Evolutionary conservation across 2,888 invertebrate species (phyloP), one percentile per base, ranked within the genome.

Genomic region (Meghimatium bilineatum): DNA sequence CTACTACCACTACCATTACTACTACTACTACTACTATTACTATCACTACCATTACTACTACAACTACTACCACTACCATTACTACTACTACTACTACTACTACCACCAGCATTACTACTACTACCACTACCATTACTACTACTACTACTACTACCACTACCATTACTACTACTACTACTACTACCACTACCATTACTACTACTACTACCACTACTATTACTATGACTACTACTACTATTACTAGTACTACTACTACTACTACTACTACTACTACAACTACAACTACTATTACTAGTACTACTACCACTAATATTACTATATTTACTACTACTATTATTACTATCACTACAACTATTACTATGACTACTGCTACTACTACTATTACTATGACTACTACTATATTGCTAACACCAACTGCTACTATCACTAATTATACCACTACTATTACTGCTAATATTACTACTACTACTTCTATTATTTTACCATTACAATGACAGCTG

Each of bases 141-240:
- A 74, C 44, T 29, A 71, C 71, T 71, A 71, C 71, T 71, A 32
- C 71, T 71, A 49, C 49, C 49, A 49, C 49, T 49, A 49, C 49
- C 49, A 49, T 17, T 49, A 49, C 49, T 49, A 12, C 49, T 49
- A 49, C 49, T 14, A 49, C 49, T 49, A 12, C 49, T 49, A 49
- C 49, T 49, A 49, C 49, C 14, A 49, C 49, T 49, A 49, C 49
- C 49, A 71, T 34, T 71, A 71, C 71, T 71, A 71, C 34, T 38
- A 74, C 74, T 44, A 74, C 74, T 74, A 74, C 44, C 17, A 74
- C 74, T 44, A 74, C 74, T 44, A 74, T 44, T 44, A 32, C n/a
- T n/a, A n/a, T n/a, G n/a, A n/a, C n/a, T n/a, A n/a, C n/a, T n/a
- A n/a, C n/a, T n/a, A n/a, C n/a, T 36, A 75, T 17, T 52, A n/a